phyloP scores from a whole-genome alignment of 2,888 invertebrate genomes.

The Ptilodon capucinus region DNA sequence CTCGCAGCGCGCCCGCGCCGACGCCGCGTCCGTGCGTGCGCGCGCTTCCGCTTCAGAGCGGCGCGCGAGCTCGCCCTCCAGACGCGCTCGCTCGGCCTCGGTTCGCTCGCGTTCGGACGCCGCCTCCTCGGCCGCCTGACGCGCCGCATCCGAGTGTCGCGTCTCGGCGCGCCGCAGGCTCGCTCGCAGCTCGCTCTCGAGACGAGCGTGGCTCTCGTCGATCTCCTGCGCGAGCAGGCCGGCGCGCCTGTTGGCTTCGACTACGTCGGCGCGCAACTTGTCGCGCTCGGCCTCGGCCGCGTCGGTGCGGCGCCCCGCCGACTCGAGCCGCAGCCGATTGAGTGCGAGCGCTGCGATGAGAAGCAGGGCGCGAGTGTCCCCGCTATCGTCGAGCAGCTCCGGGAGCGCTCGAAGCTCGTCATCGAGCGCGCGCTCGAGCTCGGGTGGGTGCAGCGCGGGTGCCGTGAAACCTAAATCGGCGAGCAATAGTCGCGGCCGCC shows the following conservation, averaged over 20 bases:
- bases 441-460: conserved; percentile 81
- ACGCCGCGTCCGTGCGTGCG: conserved; percentile 84
- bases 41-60: conserved; percentile 87
- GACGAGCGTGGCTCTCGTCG: conserved; percentile 92
- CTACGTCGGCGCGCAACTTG: conserved; percentile 89
- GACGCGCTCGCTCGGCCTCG: conserved; percentile 77
- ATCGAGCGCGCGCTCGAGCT: conserved; percentile 86
- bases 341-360: conserved; percentile 86
- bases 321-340: conserved; percentile 86
- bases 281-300: conserved; percentile 88
- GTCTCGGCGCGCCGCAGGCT: conserved; percentile 88
- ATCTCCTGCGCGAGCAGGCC: conserved; percentile 93
- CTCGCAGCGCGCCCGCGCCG: conserved; percentile 84
- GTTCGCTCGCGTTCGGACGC: conserved; percentile 89
- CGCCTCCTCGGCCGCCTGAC: conserved; percentile 86
- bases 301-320: conserved; percentile 88
- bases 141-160: conserved; percentile 89
- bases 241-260: conserved; percentile 92
- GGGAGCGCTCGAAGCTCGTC: conserved; percentile 79
- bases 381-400: conserved; percentile 41
- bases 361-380: conserved; percentile 54
- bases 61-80: conserved; percentile 85
- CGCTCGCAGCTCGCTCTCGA: conserved; percentile 89
- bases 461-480: conserved; percentile 86
- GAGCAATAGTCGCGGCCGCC: conserved; percentile 84